Evolutionary conservation across 2,888 invertebrate species (phyloP), one percentile per base, ranked within the genome.

Genomic region (Halocaridina rubra): DNA sequence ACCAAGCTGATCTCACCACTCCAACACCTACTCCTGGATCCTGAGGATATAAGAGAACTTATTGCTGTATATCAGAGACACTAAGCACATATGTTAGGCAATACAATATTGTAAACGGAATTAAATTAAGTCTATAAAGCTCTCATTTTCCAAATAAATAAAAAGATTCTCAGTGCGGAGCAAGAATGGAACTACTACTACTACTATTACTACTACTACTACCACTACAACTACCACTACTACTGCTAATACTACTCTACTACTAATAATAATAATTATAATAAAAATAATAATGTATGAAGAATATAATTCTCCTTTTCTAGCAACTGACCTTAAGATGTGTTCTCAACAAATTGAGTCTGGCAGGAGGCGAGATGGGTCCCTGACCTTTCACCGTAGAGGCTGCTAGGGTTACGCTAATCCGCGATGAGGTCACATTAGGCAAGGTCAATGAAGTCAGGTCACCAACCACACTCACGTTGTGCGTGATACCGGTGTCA

Each of bases 381-480:
- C 77, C 81, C 3, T 30, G n/a, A 8, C 81, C 81, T 69, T 77
- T 81, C 4, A 76, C 76, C 0, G 81, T 81, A 57, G 81, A 39
- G 33, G 81, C 81, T 1, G 57, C 30, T 22, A 81, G 16, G 53
- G 33, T 77, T 29, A 81, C 81, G 27, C 59, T 59, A 22, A 77
- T 76, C 46, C 76, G 69, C 16, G 77, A 77, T 1, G 81, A 77
- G 24, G 77, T 81, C 33, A 81, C 71, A n/a, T 77, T 77, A 69
- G 81, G 69, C 29, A 81, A 32, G 0, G 76, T 81, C 53, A 81
- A 57, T 19, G 76, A 53, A 27, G 77, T 77, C 76, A 77, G 71
- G 76, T 81, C 76, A 71, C 81, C 81, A 53, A 81, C n/a, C 24
- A 81, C 81, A 22, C 57, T 81, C 16, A 81, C 77, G 33, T 81